These are phyloP conservation scores for Girardinichthys multiradiatus DNA, from an alignment of 2,113 vertebrate genomes.

Conservation along the genomic window DNA sequence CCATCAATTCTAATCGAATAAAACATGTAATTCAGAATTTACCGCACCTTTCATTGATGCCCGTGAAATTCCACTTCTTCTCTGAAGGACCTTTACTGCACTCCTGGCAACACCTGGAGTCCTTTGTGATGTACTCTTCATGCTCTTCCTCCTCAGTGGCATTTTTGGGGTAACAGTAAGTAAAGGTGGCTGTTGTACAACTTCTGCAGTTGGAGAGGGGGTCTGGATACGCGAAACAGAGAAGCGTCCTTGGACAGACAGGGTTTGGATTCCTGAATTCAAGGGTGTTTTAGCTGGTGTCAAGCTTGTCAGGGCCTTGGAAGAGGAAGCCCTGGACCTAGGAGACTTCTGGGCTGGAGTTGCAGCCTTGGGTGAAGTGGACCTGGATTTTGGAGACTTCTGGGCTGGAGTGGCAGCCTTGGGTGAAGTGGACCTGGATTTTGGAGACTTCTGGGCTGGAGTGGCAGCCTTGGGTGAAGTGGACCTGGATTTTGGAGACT, in stretches of 20 bases:
- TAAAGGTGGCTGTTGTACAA: background rate
- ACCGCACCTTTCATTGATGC: constrained; percentile 85
- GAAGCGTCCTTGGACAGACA: constrained; percentile 76
- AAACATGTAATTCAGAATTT: background rate
- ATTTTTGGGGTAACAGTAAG: constrained; percentile 45
- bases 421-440: background rate
- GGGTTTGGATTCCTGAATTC: constrained; percentile 12
- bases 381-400: constrained; percentile 16
- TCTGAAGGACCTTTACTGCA: constrained; percentile 66
- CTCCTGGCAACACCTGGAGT: constrained; percentile 67
- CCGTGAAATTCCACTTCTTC: constrained; percentile 84
- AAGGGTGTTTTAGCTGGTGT: constrained; percentile 24
- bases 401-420: constrained; percentile 34
- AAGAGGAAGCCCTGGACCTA: background rate
- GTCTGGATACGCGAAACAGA: constrained; percentile 79
- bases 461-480: constrained; percentile 18
- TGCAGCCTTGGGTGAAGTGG: background rate
- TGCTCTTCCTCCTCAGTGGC: constrained; percentile 52
- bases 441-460: constrained; percentile 27
- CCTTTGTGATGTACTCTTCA: constrained; percentile 58
- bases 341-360: constrained; percentile 35
- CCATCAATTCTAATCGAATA: background rate
- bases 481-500: constrained; percentile 2
- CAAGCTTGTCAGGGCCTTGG: background rate
- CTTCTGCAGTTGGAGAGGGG: constrained; percentile 62